Conservation (phyloP, 2,888 invertebrate species). For the Cosmia trapezina region DNA sequence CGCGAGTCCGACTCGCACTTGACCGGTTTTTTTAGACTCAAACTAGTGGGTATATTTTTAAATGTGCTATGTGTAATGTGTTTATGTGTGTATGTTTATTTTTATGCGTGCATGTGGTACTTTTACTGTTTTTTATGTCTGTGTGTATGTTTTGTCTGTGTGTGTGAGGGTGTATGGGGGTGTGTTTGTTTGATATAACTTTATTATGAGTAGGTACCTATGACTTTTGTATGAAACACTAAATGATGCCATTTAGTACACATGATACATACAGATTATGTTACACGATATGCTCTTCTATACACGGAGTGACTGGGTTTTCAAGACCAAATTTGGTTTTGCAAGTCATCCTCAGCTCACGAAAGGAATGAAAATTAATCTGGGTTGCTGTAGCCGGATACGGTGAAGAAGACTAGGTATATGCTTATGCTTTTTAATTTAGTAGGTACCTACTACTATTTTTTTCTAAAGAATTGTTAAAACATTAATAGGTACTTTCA, state of each 20-base stretch:
- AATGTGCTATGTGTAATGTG: background rate
- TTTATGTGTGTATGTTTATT: no score
- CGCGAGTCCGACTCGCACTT: no score
- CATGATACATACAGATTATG: no score
- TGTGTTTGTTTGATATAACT: background rate
- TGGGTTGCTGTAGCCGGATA: background rate
- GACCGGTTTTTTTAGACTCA: background rate
- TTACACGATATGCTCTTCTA: background rate
- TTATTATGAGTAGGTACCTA: background rate
- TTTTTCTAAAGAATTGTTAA: background rate
- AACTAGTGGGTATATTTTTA: background rate
- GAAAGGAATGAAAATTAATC: background rate
- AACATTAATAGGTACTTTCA: background rate
- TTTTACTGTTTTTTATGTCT: no score
- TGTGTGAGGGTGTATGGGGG: no score
- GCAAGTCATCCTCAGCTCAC: no score
- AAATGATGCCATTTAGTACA: no score
- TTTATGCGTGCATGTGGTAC: no score
- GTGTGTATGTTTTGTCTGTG: no score
- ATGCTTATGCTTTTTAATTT: background rate
- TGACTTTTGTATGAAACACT: background rate
- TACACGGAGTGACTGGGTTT: background rate
- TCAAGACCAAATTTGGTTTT: background rate
- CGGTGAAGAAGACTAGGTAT: background rate
- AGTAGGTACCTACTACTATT: background rate